Evolutionary conservation across 2,113 vertebrate species (phyloP).

Genomic region (Equus przewalskii): DNA sequence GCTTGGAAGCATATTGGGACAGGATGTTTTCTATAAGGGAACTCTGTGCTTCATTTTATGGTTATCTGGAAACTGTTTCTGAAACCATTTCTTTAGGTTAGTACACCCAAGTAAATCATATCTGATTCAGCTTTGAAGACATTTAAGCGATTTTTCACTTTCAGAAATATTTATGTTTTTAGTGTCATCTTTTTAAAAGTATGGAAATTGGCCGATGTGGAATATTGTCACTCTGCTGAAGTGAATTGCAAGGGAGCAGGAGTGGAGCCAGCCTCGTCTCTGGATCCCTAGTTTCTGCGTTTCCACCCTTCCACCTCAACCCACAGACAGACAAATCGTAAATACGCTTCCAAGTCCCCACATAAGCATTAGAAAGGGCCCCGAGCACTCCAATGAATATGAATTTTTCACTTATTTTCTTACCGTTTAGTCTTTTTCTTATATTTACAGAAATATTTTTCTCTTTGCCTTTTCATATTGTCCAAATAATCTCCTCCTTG

Average conservation of each 20-base stretch:
- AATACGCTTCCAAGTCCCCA: neutral
- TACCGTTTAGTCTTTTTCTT: conserved; percentile 4
- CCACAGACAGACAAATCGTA: neutral
- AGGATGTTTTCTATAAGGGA: conserved; percentile 31
- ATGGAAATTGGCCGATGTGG: neutral
- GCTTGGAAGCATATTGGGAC: neutral
- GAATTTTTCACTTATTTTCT: neutral
- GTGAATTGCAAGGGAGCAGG: neutral
- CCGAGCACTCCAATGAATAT: neutral
- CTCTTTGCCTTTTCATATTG: conserved; percentile 13
- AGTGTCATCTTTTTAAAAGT: neutral
- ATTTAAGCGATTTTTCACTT: conserved; percentile 34
- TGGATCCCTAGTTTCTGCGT: neutral
- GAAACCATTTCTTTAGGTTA: conserved; percentile 40
- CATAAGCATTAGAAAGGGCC: neutral
- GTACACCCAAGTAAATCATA: neutral
- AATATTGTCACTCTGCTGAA: neutral
- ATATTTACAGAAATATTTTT: conserved; percentile 51
- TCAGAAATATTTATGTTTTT: conserved; percentile 55
- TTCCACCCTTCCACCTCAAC: neutral
- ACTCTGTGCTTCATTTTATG: neutral
- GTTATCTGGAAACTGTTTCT: conserved; percentile 16
- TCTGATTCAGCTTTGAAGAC: conserved; percentile 22
- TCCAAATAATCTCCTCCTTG: conserved; percentile 46
- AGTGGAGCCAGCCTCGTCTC: neutral